Conservation (phyloP, 2,797 vertebrate genomes). For the Danio choprae region DNA sequence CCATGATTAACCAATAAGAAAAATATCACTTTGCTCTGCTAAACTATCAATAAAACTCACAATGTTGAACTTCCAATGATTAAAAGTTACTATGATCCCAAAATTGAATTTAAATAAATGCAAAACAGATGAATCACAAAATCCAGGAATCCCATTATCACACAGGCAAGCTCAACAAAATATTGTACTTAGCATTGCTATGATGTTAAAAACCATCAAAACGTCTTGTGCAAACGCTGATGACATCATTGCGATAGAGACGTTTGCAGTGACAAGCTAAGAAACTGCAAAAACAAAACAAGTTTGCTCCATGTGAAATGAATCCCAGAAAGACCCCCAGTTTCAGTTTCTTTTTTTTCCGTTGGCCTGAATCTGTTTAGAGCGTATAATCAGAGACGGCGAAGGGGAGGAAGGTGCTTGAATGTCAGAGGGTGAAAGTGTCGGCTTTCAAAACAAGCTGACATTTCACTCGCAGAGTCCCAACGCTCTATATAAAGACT, state of each 20-base stretch:
- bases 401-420: conserved; percentile 23
- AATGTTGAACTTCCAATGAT: too few species aligned
- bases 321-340: neutral
- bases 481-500: conserved; percentile 58
- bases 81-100: too few species aligned
- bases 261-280: neutral
- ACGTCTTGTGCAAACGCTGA: neutral
- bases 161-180: neutral
- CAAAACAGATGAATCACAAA: too few species aligned
- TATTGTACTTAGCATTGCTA: too few species aligned
- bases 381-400: conserved; percentile 33
- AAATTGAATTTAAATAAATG: too few species aligned
- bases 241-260: neutral
- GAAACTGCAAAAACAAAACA: neutral
- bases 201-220: neutral
- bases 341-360: conserved; percentile 16
- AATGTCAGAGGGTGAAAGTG: conserved; percentile 74
- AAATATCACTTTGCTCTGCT: too few species aligned
- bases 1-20: too few species aligned
- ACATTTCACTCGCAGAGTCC: conserved; percentile 66
- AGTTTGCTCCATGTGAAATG: neutral
- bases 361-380: conserved; percentile 59
- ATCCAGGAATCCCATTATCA: too few species aligned
- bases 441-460: conserved; percentile 80
- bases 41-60: too few species aligned